Base-by-base conservation (phyloP, 92 coral and sea anemone species). In the Actinernus sp. region DNA sequence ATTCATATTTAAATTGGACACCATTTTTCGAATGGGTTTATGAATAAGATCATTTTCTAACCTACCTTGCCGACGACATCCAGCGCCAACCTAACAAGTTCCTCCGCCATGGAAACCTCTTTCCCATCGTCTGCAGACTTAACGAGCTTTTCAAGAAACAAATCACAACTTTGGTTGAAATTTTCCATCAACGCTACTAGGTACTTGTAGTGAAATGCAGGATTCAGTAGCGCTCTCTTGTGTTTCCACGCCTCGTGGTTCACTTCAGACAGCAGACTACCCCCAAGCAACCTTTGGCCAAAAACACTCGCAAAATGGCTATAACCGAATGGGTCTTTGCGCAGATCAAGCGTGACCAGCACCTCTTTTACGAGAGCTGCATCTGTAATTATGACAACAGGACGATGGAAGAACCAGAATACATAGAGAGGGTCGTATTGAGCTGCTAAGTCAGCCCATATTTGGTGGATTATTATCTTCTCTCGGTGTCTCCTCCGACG, bases 381-480 rank as follows among this genome's bases (percentile, higher is more conserved):
- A 50, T 92, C 97, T 18, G 94, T 68, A 30, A 92, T 78, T 31
- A 92, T 79, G 3, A 82, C 85, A 4, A 83, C 71, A 13, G 97
- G 97, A n/a, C 90, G 81, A 46, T 88, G 84, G 38, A 57, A 74
- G 53, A 92, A 92, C 97, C 97, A 92, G 72, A 92, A 88, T 3
- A 92, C 92, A 28, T 58, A 92, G n/a, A 92, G 49, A 5, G 97
- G 97, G 39, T 65, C 77, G 63, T 83, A 59, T 22, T 83, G 76
- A 16, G 79, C 65, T 10, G 86, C 89, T 28, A 88, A 65, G 29
- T 92, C 91, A 16, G 93, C 79, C 83, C 92, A 81, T 26, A 85
- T 87, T 52, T 79, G 97, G 71, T 92, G 97, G 26, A 92, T 75
- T 26, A 81, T 87, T 28, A 82, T 59, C 16, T 79, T 76, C 2